Base-by-base conservation (phyloP, 2,888 invertebrate genomes). In the Camponotus fellah region DNA sequence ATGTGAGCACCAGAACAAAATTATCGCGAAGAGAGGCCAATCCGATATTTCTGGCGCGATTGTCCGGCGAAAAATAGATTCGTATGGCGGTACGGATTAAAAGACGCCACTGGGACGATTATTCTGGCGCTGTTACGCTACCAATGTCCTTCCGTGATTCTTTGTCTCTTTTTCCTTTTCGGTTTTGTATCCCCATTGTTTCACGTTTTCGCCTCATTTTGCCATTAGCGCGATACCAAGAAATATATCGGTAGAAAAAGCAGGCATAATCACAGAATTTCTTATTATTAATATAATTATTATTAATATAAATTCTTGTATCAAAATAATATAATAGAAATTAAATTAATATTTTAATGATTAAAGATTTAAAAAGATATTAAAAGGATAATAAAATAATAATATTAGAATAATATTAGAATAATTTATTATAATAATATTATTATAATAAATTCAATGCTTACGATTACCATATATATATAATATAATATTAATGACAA, bases 1-100 rank as follows among this genome's bases (percentile, higher is more conserved):
- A 92, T 93, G 92, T 91, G 91, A 91, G 88, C 88, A 89, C 85
- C 90, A 84, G 90, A 93, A 92, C 91, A 92, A 90, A 93, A 94
- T 93, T 92, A 93, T 92, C 92, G 90, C 91, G 90, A 91, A 91
- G 92, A 90, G 91, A 91, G 90, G 91, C 92, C 91, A 92, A 92
- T 90, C 85, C 86, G 92, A 91, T 94, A 94, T 94, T 94, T 94
- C 91, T 94, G 94, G 93, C 94, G 90, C 93, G 94, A 94, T 94
- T 94, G 94, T 94, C 93, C 92, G 94, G 92, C 93, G 92, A 93
- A 94, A 94, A 94, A 94, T 94, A 94, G 94, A 94, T 92, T 89
- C 87, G 88, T 92, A 91, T 92, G 91, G 89, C 91, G 90, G 91
- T 92, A 88, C 92, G 92, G 91, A 94, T 94, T 94, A 94, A 94